A percentile compares a stretch with the other conserved stretches of the same genome.
Evolutionary conservation across 2,888 invertebrate species (phyloP).

Genomic region (Pterobdella sp.): DNA sequence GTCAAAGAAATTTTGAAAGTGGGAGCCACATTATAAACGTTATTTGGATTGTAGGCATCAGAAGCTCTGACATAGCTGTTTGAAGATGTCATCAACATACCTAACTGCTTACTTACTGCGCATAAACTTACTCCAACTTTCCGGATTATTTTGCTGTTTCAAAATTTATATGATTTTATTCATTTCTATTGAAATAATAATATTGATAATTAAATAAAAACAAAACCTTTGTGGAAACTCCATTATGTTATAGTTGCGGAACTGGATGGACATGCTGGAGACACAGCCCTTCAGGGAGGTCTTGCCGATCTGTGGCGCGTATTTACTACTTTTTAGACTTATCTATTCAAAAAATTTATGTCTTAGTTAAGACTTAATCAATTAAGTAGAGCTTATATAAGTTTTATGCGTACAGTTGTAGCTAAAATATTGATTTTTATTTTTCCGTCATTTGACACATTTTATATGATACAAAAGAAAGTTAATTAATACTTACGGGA

Average conservation of each 20-base stretch:
- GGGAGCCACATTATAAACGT: slow-evolving; percentile 28
- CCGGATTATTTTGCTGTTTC: slow-evolving; percentile 14
- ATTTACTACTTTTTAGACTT: neutral
- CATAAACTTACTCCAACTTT: slow-evolving; percentile 27
- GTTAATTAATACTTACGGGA: neutral
- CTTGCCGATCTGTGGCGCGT: slow-evolving; percentile 30
- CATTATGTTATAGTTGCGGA: slow-evolving; percentile 27
- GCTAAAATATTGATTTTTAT: neutral
- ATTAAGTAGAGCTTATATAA: neutral
- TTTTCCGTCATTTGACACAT: no score
- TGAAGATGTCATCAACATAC: slow-evolving; percentile 32
- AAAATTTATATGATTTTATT: slow-evolving; percentile 2
- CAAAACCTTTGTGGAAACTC: slow-evolving; percentile 26
- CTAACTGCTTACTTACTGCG: slow-evolving; percentile 28
- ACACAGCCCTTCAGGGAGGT: slow-evolving; percentile 35
- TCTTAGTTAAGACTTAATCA: no score
- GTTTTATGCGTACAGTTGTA: neutral
- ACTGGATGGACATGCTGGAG: slow-evolving; percentile 24
- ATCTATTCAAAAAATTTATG: no score
- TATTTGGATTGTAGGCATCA: slow-evolving; percentile 18
- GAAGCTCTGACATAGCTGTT: slow-evolving; percentile 29
- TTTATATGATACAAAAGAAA: neutral
- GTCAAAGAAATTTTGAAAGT: slow-evolving; percentile 32
- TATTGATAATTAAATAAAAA: no score
- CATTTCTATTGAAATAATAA: no score